These are phyloP conservation scores for Pungitius pungitius DNA, from an alignment of 2,113 vertebrate genomes.

Conservation along the genomic window DNA sequence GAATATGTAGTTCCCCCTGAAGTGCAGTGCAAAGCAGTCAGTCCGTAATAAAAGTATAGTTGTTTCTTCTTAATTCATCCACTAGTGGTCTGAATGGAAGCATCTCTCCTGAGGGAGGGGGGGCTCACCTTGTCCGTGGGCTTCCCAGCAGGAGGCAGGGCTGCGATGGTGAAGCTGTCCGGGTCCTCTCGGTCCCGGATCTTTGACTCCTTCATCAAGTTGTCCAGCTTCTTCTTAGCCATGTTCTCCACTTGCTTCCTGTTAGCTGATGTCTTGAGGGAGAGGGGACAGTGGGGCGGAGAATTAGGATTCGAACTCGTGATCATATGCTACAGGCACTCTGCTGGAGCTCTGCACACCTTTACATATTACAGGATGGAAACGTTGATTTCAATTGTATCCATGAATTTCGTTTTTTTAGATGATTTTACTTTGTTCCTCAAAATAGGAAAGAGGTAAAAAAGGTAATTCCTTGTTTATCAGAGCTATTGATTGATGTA, in stretches of 20 bases:
- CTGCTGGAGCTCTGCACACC: background rate
- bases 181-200: slow-evolving; percentile 94
- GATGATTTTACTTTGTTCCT: background rate
- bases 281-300: background rate
- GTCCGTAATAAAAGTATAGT: too few species aligned
- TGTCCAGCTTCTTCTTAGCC: slow-evolving; percentile 95
- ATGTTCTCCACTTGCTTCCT: slow-evolving; percentile 93
- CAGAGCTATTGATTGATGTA: too few species aligned
- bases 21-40: too few species aligned
- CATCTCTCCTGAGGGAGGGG: too few species aligned
- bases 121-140: slow-evolving; percentile 70
- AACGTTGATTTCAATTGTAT: too few species aligned
- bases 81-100: too few species aligned
- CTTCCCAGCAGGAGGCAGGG: slow-evolving; percentile 81
- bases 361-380: background rate
- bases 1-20: too few species aligned
- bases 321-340: background rate
- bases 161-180: slow-evolving; percentile 86
- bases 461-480: too few species aligned
- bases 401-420: too few species aligned
- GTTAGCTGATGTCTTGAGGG: slow-evolving; percentile 86
- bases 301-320: background rate
- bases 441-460: background rate
- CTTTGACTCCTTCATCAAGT: slow-evolving; percentile 95
- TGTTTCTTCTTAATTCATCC: too few species aligned